Evolutionary conservation across 2,888 invertebrate genomes (phyloP), one percentile per base, ranked within the genome.

Genomic region (Sarcophaga carnaria): DNA sequence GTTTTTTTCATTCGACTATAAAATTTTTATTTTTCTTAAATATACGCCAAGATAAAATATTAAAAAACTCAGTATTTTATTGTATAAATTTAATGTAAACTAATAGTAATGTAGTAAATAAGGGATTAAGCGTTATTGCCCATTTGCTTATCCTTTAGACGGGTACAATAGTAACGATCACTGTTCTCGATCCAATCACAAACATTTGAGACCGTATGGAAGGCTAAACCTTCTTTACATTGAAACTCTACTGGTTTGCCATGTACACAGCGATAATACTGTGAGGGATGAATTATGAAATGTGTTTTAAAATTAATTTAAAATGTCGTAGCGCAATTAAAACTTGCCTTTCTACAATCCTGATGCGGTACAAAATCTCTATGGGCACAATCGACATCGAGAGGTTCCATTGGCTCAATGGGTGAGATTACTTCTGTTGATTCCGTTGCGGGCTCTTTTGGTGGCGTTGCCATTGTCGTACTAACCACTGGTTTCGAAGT

Each of bases 201-300:
- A 20, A 96, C 95, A 90, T 95, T 95, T 66, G 94, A 94, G 45
- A 94, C 93, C 0, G 95, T 95, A 90, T 97, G 96, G 94, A 96
- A 98, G 4, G 96, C 95, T 0, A 97, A 96, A 37, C 96, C 97
- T 0, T 95, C 94, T 88, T 95, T 95, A 91, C 98, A 98, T 17
- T 95, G 94, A 91, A 97, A 97, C 89, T 95, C 95, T 72, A 96
- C 94, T 4, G 96, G 95, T 90, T 96, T 95, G 6, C 97, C 97
- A 92, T 97, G 96, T 27, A 96, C 96, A 92, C 98, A 98, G 86
- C 97, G 96, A 94, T 97, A 97, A 91, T 97, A 98, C 97, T 97
- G 94, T 27, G 14, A 14, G 11, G 17, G 14, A 14, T 54, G 17
- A 54, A 54, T 54, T 14, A 54, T 54, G 5, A 37, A 54, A n/a